phyloP scores from a whole-genome alignment of 2,888 invertebrate genomes.

The Eupeodes latifasciatus region DNA sequence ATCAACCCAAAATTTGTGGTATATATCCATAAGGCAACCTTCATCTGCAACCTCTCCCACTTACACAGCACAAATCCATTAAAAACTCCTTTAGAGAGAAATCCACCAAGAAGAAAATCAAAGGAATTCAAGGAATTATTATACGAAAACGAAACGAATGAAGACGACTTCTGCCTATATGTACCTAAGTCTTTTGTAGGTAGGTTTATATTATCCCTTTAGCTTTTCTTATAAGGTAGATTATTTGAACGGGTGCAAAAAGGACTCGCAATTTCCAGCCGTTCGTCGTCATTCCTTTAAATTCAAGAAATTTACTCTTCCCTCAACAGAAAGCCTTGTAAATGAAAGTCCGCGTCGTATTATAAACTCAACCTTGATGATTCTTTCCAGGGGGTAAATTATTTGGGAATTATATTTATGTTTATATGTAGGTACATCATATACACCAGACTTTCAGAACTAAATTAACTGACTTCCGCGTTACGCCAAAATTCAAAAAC shows the following conservation, averaged over 20 bases:
- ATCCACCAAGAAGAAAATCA: conserved; percentile 73
- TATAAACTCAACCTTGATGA: conserved; percentile 40
- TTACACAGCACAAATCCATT: conserved; percentile 40
- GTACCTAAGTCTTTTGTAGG: not conserved
- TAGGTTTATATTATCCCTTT: conserved; percentile 33
- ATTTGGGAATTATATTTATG: conserved; percentile 31
- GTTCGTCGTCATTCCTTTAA: conserved; percentile 15
- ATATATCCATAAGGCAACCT: conserved; percentile 53
- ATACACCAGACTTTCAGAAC: conserved; percentile 41
- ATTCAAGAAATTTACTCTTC: conserved; percentile 54
- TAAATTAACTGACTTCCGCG: conserved; percentile 74
- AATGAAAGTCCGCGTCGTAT: conserved; percentile 53
- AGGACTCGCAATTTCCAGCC: conserved; percentile 39
- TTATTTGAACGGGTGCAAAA: conserved; percentile 53
- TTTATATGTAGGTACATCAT: conserved; percentile 6
- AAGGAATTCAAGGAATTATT: conserved; percentile 75
- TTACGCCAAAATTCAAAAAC: conserved; percentile 42
- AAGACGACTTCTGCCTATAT: conserved; percentile 45
- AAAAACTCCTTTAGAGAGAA: conserved; percentile 66
- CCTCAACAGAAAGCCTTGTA: not conserved
- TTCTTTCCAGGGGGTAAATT: conserved; percentile 26
- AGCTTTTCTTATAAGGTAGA: not conserved
- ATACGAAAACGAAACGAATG: conserved; percentile 58
- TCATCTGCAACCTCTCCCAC: not conserved
- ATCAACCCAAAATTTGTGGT: conserved; percentile 75